Evolutionary conservation across 2,113 vertebrate genomes (phyloP), one percentile per base, ranked within the genome.

Genomic region (Calypte anna): DNA sequence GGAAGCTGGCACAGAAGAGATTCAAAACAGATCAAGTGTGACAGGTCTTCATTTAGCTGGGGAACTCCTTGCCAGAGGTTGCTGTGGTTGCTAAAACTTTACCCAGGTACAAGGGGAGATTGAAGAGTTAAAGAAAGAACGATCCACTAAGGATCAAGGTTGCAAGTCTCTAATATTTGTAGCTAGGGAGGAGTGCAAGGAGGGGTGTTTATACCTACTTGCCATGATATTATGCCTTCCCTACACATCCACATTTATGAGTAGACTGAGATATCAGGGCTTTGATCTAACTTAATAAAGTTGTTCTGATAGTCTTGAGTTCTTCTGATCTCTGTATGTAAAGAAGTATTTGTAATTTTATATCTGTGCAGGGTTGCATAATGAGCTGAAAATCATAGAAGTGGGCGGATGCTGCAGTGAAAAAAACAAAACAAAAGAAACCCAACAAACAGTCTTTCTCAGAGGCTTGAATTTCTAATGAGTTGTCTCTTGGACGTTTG

Each of bases 251-350:
- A 50, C n/a, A 73, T 93, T 76, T 77, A 66, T 77, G 76, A 88
- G 46, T 23, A 62, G 74, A 38, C 43, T 88, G 78, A 94, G 54
- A 66, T 58, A 91, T 25, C 28, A 54, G 64, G 28, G 33, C 73
- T 94, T 94, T 96, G 76, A 89, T 94, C 86, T 79, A 36, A 78
- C 30, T 91, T 92, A 83, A 95, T 88, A 88, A 96, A 92, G 55
- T 83, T 85, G 13, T 87, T 91, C 88, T 95, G 64, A 70, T 86
- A 63, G 55, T 51, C 63, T 67, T 51, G 31, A 81, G 38, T 88
- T 94, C 48, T 88, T 95, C 67, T 90, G 55, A 94, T 95, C 61
- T 68, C 61, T 77, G 12, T 63, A 36, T 57, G n/a, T 77, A 70
- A 83, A 77, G 44, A 67, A 68, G 30, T n/a, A 82, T 91, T 94